Evolutionary conservation across 92 coral and sea anemone species (phyloP), one percentile per base, ranked within the genome.

Genomic region (Metridium senile): DNA sequence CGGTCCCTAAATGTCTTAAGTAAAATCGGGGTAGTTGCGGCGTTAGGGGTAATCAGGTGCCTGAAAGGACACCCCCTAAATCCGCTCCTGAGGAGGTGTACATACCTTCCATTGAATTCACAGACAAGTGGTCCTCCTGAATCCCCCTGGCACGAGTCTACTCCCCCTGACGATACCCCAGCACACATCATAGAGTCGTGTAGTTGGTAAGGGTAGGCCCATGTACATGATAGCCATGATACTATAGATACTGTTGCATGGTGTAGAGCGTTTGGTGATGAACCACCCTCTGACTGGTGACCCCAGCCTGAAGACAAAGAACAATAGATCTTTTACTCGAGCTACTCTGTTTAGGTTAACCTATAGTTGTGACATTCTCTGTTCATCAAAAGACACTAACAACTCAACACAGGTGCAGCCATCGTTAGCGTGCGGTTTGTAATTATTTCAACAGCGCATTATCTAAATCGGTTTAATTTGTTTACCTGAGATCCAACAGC

Each of bases 51-150:
- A n/a, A n/a, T n/a, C n/a, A n/a, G n/a, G n/a, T n/a, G n/a, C n/a
- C n/a, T n/a, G n/a, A n/a, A n/a, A n/a, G n/a, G n/a, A n/a, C n/a
- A n/a, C n/a, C n/a, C n/a, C n/a, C n/a, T n/a, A n/a, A n/a, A 26
- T 20, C 9, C 63, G 23, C 23, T 57, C 63, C 63, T 39, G 49
- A 39, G 49, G 49, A 39, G 49, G 6, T 39, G 13, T 39, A 70
- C 43, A 45, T 51, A 51, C 75, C 75, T 70, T 70, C 75, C 75
- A 21, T 70, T 70, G 62, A 70, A 70, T 58, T 70, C 75, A 28
- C 75, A 70, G 43, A 70, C 75, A n/a, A 70, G 75, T 25, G 75
- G 75, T 4, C 75, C 75, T 26, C 75, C 75, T 26, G 75, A 51
- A 16, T 70, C 75, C 6, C 75, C 75, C 43, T 70, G 75, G 27